Evolutionary conservation across 1,140 invertebrate species (phyloP).

Genomic region (Ladona fulva): DNA sequence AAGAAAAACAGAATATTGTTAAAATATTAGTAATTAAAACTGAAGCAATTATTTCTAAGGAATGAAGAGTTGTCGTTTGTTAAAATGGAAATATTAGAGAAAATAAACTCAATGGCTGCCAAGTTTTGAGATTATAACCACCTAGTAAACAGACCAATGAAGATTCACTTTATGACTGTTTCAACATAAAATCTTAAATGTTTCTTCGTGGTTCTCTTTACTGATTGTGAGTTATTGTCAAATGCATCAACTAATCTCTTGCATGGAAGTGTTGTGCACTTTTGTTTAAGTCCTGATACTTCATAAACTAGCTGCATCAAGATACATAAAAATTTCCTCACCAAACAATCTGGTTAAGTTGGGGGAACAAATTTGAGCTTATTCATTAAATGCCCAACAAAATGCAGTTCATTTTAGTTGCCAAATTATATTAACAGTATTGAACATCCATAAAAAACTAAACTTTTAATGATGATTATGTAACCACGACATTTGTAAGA

Average conservation of each 20-base stretch:
- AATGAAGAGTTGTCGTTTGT: too few relatives aligned
- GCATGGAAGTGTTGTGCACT: background rate
- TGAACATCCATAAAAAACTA: background rate
- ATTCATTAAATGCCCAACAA: background rate
- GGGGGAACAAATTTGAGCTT: constrained; percentile 9
- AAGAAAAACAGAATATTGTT: too few relatives aligned
- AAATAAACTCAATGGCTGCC: background rate
- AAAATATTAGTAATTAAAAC: too few relatives aligned
- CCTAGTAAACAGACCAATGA: background rate
- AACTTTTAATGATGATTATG: background rate
- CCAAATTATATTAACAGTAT: background rate
- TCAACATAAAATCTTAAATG: background rate
- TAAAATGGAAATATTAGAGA: too few relatives aligned
- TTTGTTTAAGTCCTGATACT: background rate
- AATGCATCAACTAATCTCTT: background rate
- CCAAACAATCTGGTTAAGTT: background rate
- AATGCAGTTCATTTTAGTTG: constrained; percentile 2
- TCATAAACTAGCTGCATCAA: background rate
- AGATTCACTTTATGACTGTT: background rate
- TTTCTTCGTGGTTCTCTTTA: background rate
- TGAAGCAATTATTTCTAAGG: background rate
- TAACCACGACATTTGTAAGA: background rate
- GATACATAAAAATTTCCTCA: background rate
- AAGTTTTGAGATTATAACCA: background rate
- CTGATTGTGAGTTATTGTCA: background rate